Evolutionary conservation across 2,888 invertebrate genomes (phyloP).

Genomic region (Monochamus alternatus): DNA sequence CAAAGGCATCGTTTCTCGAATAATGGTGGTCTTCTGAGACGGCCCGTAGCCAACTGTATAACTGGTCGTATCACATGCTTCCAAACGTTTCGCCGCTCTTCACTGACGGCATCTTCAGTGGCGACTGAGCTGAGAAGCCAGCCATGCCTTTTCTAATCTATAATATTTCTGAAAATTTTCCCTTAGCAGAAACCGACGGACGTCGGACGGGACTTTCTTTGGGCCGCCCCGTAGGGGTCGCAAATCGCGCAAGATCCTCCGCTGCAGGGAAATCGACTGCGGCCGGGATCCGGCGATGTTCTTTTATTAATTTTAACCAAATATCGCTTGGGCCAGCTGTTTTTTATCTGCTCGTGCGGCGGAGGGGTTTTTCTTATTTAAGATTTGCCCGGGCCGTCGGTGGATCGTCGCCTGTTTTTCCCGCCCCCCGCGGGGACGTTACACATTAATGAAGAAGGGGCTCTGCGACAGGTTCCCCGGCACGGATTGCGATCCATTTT

Average conservation of each 20-base stretch:
- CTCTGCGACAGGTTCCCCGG: background rate
- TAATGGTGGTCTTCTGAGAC: too few relatives aligned
- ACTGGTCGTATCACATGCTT: too few relatives aligned
- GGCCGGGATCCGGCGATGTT: conserved; percentile 48
- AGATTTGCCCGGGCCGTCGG: conserved; percentile 48
- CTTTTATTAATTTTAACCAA: conserved; percentile 67
- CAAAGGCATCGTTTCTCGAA: too few relatives aligned
- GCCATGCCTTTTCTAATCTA: too few relatives aligned
- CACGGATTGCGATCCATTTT: conserved; percentile 13
- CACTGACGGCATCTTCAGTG: too few relatives aligned
- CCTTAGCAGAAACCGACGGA: too few relatives aligned
- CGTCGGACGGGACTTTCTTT: background rate
- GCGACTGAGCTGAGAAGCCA: too few relatives aligned
- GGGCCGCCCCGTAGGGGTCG: conserved; percentile 34
- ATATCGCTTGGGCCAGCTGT: conserved; percentile 64
- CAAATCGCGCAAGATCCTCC: conserved; percentile 45
- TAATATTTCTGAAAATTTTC: too few relatives aligned
- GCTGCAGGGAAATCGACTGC: conserved; percentile 33
- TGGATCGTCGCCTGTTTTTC: background rate
- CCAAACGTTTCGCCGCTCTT: too few relatives aligned
- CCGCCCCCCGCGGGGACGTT: background rate
- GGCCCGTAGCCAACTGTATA: too few relatives aligned
- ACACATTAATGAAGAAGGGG: conserved; percentile 6
- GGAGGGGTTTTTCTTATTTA: conserved; percentile 54
- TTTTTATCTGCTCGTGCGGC: conserved; percentile 59